These are phyloP conservation scores for Megaceryle maxima DNA, from an alignment of 2,113 vertebrate genomes.

Conservation along the genomic window DNA sequence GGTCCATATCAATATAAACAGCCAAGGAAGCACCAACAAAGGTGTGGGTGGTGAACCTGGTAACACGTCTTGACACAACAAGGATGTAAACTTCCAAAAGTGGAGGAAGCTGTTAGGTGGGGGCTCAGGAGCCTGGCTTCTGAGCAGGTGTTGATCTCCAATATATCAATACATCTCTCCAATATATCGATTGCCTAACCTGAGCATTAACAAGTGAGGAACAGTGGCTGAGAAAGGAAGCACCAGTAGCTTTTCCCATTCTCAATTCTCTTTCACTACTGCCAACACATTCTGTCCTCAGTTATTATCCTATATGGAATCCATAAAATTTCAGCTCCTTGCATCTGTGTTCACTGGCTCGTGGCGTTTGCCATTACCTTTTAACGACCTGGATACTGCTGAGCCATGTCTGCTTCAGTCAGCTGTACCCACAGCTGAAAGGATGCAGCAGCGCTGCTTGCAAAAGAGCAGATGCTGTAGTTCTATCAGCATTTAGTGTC, in stretches of 20 bases:
- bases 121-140: background rate
- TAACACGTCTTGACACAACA: background rate
- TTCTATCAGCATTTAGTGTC: background rate
- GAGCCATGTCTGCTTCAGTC: background rate
- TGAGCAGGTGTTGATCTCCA: background rate
- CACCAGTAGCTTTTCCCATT: background rate
- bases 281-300: background rate
- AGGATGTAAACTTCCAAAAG: background rate
- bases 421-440: background rate
- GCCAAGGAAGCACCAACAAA: background rate
- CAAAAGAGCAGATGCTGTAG: constrained; percentile 8
- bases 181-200: background rate
- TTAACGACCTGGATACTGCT: background rate
- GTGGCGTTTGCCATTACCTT: background rate
- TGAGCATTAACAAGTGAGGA: background rate
- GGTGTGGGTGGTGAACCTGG: background rate
- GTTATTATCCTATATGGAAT: background rate
- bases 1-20: background rate
- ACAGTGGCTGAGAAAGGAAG: background rate
- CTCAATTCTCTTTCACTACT: background rate
- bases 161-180: background rate
- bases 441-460: background rate
- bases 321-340: background rate
- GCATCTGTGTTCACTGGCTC: constrained; percentile 7
- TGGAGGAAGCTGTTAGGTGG: background rate